Evolutionary conservation across 2,797 vertebrate genomes (phyloP), one percentile per base, ranked within the genome.

Genomic region (Crenuchus spilurus): DNA sequence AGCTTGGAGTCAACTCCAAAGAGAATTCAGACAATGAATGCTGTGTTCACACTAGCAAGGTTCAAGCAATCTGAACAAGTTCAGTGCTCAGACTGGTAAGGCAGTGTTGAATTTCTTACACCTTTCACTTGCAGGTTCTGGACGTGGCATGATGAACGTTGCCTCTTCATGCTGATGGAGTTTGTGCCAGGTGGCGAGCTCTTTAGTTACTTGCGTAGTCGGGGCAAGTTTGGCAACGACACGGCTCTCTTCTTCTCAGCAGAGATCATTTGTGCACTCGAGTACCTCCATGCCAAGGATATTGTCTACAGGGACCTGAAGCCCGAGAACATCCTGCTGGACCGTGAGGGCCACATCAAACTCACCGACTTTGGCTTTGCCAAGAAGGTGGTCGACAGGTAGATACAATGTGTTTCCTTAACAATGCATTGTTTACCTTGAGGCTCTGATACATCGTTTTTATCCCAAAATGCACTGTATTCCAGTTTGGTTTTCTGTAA

Each of bases 131-230:
- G 5, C 89, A 98, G 96, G 83, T 95, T 95, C 78, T 97, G 97
- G 96, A 99, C 97, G 0, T 90, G 94, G 74, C 97, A 99, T 0
- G 97, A 99, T 39, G 94, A 95, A 1, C 91, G 93, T 1, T 96
- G 95, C 84, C 92, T 99, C 1, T 99, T 98, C 86, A 97, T 99
- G 97, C 86, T 99, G 67, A 95, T 99, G 96, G 96, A 99, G 82
- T 98, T 94, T 0, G 94, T 97, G 28, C 94, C 96, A 0, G 97
- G 97, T 2, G 97, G 97, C 0, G 97, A 98, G 88, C 94, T 99
- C 4, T 99, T 99, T 87, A 96, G 93, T 85, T 97, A 95, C 80
- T 90, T 99, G 13, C 94, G 97, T 39, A 94, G 90, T 81, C 94
- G 95, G 1, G 97, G 97, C 0, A 94, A 95, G 51, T 97, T 99